Evolutionary conservation across 2,888 invertebrate species (phyloP), one percentile per base, ranked within the genome.

Genomic region (Caenorhabditis afra): DNA sequence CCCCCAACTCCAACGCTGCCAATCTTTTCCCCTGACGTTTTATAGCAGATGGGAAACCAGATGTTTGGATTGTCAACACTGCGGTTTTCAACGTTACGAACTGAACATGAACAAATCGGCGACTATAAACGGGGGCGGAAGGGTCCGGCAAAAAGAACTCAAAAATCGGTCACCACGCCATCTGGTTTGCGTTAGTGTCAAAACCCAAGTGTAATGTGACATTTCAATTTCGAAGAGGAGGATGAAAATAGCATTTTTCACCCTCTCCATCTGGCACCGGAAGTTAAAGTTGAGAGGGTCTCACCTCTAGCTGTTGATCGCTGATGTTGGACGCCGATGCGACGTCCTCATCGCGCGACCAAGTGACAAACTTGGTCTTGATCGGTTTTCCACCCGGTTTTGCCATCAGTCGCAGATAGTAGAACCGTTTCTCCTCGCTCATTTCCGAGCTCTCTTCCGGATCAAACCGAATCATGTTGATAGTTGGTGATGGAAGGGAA

Each of bases 271-370:
- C 20, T 41, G 14, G 41, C 23, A 47, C 55, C 55, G 59, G 68
- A 68, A 45, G 62, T 53, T 53, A 16, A 50, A 4, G 23, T n/a
- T 53, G 7, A 14, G 18, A 71, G 23, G 20, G 44, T 37, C 37
- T 65, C 83, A 91, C 91, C 91, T 91, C 91, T 44, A 91, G 91
- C 85, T 93, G 93, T 66, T 93, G 90, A 82, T 93, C 93, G 82
- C 94, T 80, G 11, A 66, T 75, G 55, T 70, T 79, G 11, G 80
- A 79, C 29, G 79, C 70, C 16, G 74, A 62, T 11, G 66, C 59
- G 11, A 76, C 68, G 41, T 83, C 81, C 39, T 81, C 82, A 49
- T 85, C 83, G 22, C 84, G 81, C 2, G 86, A 83, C 89, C 90
- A 90, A 37, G 87, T 86, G 4, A 87, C 88, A 73, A 90, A 90